Percentiles rank a stretch among this genome's conserved stretches.
Evolutionary conservation across 2,113 vertebrate species (phyloP).

Genomic region (Alosa alosa): DNA sequence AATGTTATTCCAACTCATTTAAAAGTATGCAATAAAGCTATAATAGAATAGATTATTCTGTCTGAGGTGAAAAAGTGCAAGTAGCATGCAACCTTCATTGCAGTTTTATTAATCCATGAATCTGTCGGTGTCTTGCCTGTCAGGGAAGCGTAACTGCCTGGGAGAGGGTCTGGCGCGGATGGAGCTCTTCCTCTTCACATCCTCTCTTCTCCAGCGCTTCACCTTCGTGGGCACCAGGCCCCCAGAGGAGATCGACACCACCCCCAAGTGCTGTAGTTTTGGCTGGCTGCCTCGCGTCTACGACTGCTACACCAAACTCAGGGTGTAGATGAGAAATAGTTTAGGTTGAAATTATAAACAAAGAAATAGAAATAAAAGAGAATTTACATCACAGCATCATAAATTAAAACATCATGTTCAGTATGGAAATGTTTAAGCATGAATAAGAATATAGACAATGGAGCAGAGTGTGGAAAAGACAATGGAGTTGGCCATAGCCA

Average conservation of each 20-base stretch:
- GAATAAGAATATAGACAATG: background rate
- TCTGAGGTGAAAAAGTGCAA: too few relatives aligned
- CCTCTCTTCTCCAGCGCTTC: constrained; percentile 50
- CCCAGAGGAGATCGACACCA: constrained; percentile 40
- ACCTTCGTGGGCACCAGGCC: constrained; percentile 45
- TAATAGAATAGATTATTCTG: too few relatives aligned
- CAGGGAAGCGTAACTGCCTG: constrained; percentile 48
- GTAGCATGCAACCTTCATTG: too few relatives aligned
- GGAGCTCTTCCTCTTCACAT: constrained; percentile 49
- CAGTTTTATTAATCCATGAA: too few relatives aligned
- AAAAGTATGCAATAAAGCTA: too few relatives aligned
- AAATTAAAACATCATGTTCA: too few relatives aligned
- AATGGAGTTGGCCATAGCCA: too few relatives aligned
- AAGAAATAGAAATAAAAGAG: too few relatives aligned
- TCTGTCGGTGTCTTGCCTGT: background rate
- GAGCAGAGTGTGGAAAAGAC: background rate
- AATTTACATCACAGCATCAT: too few relatives aligned
- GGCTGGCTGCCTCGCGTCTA: constrained; percentile 35
- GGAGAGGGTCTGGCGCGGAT: constrained; percentile 50
- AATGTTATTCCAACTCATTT: too few relatives aligned
- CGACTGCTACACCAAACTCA: constrained; percentile 41
- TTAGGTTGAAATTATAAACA: too few relatives aligned
- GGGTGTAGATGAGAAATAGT: background rate
- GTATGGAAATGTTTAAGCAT: too few relatives aligned
- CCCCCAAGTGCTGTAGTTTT: constrained; percentile 35